Conservation (phyloP, 2,888 invertebrate genomes). For the Anthrax anthrax region DNA sequence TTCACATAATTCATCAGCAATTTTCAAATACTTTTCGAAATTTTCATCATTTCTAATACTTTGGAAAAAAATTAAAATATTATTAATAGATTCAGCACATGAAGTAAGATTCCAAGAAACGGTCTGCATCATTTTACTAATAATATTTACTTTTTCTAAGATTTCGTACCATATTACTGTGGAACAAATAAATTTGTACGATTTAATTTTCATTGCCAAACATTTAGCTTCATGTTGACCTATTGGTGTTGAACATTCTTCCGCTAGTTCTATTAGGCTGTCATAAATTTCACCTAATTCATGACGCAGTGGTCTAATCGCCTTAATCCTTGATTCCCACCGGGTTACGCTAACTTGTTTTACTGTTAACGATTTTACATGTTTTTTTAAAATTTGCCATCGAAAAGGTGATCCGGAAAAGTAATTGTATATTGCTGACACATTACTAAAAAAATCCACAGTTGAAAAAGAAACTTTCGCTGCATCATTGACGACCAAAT, state of each 20-base stretch:
- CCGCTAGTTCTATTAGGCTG: neutral
- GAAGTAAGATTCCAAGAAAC: neutral
- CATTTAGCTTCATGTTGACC: conserved; percentile 1
- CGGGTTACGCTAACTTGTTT: conserved; percentile 6
- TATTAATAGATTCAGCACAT: no score
- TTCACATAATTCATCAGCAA: no score
- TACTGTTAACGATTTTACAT: conserved; percentile 4
- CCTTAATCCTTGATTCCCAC: conserved; percentile 1
- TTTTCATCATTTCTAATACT: no score
- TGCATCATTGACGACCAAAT: conserved; percentile 20
- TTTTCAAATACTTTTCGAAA: no score
- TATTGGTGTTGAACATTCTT: neutral
- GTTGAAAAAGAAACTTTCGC: conserved; percentile 13
- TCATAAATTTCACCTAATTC: neutral
- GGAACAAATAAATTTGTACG: conserved; percentile 5
- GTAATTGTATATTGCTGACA: conserved; percentile 16
- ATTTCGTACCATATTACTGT: conserved; percentile 5
- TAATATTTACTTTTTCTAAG: conserved; percentile 5
- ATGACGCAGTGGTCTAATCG: neutral
- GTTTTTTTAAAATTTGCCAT: conserved; percentile 8
- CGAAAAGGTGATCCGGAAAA: conserved; percentile 17
- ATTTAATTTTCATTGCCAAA: conserved; percentile 5
- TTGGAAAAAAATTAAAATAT: no score
- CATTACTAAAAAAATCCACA: conserved; percentile 14
- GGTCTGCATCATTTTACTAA: no score